Evolutionary conservation across 2,113 vertebrate species (phyloP), one percentile per base, ranked within the genome.

Genomic region (Antennarius striatus): DNA sequence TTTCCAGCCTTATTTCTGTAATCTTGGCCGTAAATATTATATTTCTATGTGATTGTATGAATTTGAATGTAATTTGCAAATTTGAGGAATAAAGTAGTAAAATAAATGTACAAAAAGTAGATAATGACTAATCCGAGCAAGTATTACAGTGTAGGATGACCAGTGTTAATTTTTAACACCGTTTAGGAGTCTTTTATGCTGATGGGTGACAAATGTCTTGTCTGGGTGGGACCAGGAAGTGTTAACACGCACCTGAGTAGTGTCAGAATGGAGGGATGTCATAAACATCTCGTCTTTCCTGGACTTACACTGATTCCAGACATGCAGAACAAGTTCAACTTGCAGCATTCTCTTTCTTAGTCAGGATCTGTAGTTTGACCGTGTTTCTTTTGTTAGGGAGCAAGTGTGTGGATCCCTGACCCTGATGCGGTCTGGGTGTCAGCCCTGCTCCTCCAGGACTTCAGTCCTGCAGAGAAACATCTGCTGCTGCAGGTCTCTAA

Each of bases 321-420:
- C 22, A 11, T 17, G 17, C 1, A 3, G 7, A 54, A 1, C 58
- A 39, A 71, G 10, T 43, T 47, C 14, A 45, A 14, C 10, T 17
- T 40, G 28, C 45, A 67, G 28, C 22, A 22, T 22, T 45, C 9
- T n/a, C 14, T 28, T 62, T 47, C 8, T 56, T 10, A 17, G 16
- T 56, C 14, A 62, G 6, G 10, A 4, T 50, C 5, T 10, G 11
- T 13, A 10, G 5, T 74, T 39, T 13, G 39, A 0, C 5, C 42
- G 17, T 75, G 11, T 56, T 46, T 46, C 5, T 22, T 75, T 43
- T 61, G 10, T 16, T 64, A 95, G 94, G 93, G 93, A 17, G 89
- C 89, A 1, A 63, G 68, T 39, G 92, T 95, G 70, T 94, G 94
- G 94, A 85, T 94, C 71, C 90, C 93, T 28, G 92, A 95, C 64